Conservation (phyloP, 1,140 invertebrate genomes). For the Cardiocondyla obscurior region DNA sequence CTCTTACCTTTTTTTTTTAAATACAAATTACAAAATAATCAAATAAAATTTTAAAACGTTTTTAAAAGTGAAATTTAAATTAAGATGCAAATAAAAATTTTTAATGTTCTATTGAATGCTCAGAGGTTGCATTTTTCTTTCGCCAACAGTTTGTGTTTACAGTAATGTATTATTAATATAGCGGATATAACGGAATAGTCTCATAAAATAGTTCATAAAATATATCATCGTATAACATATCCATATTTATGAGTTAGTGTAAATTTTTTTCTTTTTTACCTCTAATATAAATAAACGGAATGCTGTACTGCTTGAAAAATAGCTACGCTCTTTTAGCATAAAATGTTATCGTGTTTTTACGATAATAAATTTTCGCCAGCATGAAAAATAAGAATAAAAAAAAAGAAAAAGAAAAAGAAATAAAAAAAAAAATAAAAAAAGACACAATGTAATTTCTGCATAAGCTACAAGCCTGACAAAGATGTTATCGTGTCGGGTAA, state of each 20-base stretch:
- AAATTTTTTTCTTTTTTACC: slow-evolving; percentile 10
- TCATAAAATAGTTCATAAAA: not conserved
- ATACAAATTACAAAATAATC: not conserved
- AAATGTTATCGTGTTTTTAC: not conserved
- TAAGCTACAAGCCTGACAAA: not conserved
- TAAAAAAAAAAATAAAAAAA: not conserved
- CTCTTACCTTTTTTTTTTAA: not conserved
- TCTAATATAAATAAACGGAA: not conserved
- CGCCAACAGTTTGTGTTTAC: not conserved
- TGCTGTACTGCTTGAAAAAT: not conserved
- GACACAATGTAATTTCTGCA: not conserved
- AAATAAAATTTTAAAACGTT: slow-evolving; percentile 14
- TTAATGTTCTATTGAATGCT: not conserved
- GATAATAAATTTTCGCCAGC: not conserved
- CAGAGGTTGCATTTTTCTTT: not conserved
- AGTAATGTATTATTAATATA: not conserved
- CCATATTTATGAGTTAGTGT: not conserved
- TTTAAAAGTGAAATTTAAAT: not conserved
- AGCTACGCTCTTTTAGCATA: not conserved
- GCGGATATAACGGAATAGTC: not conserved
- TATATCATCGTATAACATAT: not conserved
- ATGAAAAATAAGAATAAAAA: not conserved
- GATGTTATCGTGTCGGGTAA: not conserved
- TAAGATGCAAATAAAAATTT: slow-evolving; percentile 8
- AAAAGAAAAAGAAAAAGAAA: not conserved